These are phyloP conservation scores for Drosophila picticornis DNA, from an alignment of 2,888 invertebrate species.

Conservation along the genomic window DNA sequence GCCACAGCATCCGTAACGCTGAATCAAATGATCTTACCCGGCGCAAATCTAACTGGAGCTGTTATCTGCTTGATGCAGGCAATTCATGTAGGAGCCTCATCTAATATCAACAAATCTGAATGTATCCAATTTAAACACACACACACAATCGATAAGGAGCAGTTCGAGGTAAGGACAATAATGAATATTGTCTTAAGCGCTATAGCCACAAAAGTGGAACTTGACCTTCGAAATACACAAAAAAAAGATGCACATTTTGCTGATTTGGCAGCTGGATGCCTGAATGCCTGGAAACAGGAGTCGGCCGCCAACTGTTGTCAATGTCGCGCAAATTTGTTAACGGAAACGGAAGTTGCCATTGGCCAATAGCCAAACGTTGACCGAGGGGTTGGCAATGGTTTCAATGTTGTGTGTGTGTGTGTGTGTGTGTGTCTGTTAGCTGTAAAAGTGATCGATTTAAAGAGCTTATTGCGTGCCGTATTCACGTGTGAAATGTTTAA, in stretches of 20 bases:
- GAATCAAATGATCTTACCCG: slow-evolving; percentile 1
- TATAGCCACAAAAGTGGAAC: not conserved
- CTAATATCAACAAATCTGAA: not conserved
- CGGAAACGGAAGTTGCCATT: slow-evolving; percentile 41
- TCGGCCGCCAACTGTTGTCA: slow-evolving; percentile 35
- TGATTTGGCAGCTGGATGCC: not conserved
- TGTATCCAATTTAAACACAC: not conserved
- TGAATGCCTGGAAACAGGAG: slow-evolving; percentile 4
- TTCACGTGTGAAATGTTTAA: slow-evolving; percentile 43
- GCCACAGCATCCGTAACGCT: slow-evolving; percentile 17
- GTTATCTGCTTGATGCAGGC: not conserved
- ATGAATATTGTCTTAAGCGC: not conserved
- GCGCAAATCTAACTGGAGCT: not conserved
- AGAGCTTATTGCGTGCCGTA: slow-evolving; percentile 27
- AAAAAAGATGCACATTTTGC: not conserved
- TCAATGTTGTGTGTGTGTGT: not conserved
- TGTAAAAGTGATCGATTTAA: slow-evolving; percentile 46
- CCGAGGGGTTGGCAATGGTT: not conserved
- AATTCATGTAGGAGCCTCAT: not conserved
- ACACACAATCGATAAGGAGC: not conserved
- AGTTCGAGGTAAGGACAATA: not conserved
- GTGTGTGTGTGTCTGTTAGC: not conserved
- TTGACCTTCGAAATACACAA: not conserved
- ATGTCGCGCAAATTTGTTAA: slow-evolving; percentile 44
- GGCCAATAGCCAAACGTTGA: slow-evolving; percentile 30